Evolutionary conservation across 2,113 vertebrate genomes (phyloP), one percentile per base, ranked within the genome.

Genomic region (Fulmarus glacialis): DNA sequence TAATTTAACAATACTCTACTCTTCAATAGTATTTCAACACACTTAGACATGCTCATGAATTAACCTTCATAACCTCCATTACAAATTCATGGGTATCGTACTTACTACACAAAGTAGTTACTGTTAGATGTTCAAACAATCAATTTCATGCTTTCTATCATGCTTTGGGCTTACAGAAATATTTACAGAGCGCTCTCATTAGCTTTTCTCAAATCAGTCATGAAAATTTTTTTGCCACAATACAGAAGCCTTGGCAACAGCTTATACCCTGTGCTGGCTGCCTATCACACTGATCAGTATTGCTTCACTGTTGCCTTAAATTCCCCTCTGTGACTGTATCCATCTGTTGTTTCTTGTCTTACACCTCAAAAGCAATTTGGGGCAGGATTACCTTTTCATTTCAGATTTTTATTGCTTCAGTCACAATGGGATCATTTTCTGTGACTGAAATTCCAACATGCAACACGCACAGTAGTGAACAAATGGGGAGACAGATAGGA

Each of bases 31-130:
- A 68, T 94, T 97, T 93, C 96, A 94, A 85, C 53, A 60, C 87
- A 87, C 82, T 97, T 95, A 93, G 90, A 85, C 82, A 88, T 64
- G 91, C 84, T 97, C 30, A n/a, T 64, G 93, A 94, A 96, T 97
- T 97, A 97, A 94, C 97, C 93, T 95, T 59, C 48, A 58, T 91
- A 93, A 95, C 91, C 97, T 93, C 48, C 78, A 93, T 90, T 96
- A 90, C 0, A 0, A 91, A 95, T 95, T 93, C 93, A 82, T 72
- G 91, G 40, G 5, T 93, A 67, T 94, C 89, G 64, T 48, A 88
- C 86, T 93, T 94, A 72, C 73, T 80, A 68, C 78, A 85, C 70
- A 72, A 90, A 95, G 95, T 82, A 96, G 89, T 82, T 91, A 87
- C 96, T 91, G 87, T 93, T 93, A 85, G 91, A 95, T 95, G 73